Percentiles rank a stretch among this genome's conserved stretches.
These are phyloP conservation scores for Creontiades dilutus DNA, from an alignment of 2,888 invertebrate genomes.

Conservation along the genomic window DNA sequence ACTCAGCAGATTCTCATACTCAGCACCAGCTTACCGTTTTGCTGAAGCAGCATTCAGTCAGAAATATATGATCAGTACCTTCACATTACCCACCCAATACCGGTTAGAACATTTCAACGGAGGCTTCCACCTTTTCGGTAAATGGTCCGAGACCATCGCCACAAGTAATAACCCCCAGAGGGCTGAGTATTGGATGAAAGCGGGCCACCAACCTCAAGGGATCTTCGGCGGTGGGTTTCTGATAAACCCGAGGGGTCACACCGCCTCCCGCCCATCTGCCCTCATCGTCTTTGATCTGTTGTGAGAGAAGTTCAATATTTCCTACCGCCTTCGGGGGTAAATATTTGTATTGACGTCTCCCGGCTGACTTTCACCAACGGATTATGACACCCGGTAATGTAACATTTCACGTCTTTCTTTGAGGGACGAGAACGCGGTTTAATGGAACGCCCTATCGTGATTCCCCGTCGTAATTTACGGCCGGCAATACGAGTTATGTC, in stretches of 20 bases:
- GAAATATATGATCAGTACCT: too few relatives aligned
- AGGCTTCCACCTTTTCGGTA: not conserved
- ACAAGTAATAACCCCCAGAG: not conserved
- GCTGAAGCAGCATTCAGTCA: too few relatives aligned
- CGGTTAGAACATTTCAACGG: too few relatives aligned
- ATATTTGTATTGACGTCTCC: slow-evolving; percentile 58
- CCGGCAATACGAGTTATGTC: too few relatives aligned
- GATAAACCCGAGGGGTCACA: not conserved
- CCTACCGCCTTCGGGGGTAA: slow-evolving; percentile 22
- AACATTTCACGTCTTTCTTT: not conserved
- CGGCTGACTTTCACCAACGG: not conserved
- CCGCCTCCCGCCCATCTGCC: not conserved
- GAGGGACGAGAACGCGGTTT: too few relatives aligned
- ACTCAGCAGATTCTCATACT: too few relatives aligned
- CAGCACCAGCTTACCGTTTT: too few relatives aligned
- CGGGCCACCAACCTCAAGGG: not conserved
- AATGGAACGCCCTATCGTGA: too few relatives aligned
- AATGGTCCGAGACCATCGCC: slow-evolving; percentile 7
- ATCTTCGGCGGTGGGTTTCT: not conserved
- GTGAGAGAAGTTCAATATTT: slow-evolving; percentile 46
- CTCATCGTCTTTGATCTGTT: slow-evolving; percentile 27
- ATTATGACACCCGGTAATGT: slow-evolving; percentile 19
- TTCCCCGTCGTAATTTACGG: too few relatives aligned
- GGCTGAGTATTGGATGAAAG: slow-evolving; percentile 7
- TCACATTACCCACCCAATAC: too few relatives aligned